These are phyloP conservation scores for Hyperoodon ampullatus DNA, from an alignment of 2,113 vertebrate species.

Conservation along the genomic window DNA sequence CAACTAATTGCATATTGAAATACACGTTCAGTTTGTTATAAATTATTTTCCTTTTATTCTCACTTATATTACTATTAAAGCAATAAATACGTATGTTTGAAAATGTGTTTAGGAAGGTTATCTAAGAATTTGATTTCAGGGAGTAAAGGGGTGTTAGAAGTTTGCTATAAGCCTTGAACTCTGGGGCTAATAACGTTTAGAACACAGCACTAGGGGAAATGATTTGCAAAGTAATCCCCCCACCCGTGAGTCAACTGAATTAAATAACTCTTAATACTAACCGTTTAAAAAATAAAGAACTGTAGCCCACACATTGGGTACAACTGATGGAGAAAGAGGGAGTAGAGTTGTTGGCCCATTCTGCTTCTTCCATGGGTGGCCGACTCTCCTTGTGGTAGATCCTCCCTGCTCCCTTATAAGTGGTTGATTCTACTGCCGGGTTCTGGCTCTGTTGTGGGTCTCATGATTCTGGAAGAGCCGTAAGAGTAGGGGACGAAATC, in stretches of 20 bases:
- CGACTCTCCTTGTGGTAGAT: neutral
- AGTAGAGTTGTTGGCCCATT: neutral
- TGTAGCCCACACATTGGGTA: neutral
- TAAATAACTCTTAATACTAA: neutral
- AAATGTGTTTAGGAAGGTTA: neutral
- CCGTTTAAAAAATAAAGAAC: neutral
- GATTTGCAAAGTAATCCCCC: neutral
- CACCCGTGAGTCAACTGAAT: neutral
- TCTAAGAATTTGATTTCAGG: neutral
- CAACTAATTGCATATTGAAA: neutral
- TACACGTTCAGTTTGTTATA: neutral
- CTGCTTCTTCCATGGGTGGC: neutral
- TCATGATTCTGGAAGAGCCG: neutral
- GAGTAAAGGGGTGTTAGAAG: neutral
- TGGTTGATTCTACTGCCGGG: neutral
- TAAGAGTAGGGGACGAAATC: neutral
- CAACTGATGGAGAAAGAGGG: neutral
- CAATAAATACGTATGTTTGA: neutral
- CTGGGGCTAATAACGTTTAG: neutral
- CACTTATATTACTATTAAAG: neutral
- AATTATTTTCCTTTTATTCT: conserved; percentile 30
- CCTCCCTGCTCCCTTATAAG: accelerated
- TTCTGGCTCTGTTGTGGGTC: neutral
- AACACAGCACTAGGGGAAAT: neutral
- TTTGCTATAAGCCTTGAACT: neutral